phyloP scores from a whole-genome alignment of 2,888 invertebrate genomes.

The Xiphydria camelus region DNA sequence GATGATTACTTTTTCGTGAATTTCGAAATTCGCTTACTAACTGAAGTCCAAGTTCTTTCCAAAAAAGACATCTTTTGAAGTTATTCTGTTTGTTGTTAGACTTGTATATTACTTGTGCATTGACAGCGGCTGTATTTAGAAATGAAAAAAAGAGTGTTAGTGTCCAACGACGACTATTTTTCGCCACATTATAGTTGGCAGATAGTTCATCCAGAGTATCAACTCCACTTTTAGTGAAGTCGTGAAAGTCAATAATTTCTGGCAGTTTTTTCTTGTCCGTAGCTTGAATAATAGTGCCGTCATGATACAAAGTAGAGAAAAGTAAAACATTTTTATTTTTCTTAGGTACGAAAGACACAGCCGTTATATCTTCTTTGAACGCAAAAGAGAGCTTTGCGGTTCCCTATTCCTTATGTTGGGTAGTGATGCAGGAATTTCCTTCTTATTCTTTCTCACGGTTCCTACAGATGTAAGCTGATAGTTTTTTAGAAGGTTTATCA shows the following conservation, averaged over 20 bases:
- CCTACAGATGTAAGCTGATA: constrained; percentile 22
- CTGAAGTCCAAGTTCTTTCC: no score
- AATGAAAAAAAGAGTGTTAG: constrained; percentile 27
- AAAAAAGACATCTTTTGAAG: no score
- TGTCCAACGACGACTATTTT: constrained; percentile 32
- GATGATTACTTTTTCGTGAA: no score
- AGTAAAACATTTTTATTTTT: constrained; percentile 27
- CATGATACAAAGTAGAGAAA: constrained; percentile 30
- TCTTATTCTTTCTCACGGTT: constrained; percentile 25
- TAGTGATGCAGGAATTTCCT: constrained; percentile 36
- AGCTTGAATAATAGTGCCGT: constrained; percentile 17
- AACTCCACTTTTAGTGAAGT: constrained; percentile 31
- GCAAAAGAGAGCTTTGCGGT: constrained; percentile 21
- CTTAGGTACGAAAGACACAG: constrained; percentile 20
- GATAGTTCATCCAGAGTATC: constrained; percentile 32
- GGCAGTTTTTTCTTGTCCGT: constrained; percentile 29
- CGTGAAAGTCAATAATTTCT: constrained; percentile 32
- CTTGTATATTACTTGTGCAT: no score
- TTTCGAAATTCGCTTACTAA: no score
- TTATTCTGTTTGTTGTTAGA: no score
- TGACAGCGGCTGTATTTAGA: no score
- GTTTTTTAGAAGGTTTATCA: constrained; percentile 15
- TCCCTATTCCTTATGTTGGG: constrained; percentile 23
- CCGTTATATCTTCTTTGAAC: constrained; percentile 25
- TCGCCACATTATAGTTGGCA: constrained; percentile 27